Evolutionary conservation across 2,888 invertebrate genomes (phyloP).

Genomic region (Allolobophora icterica): DNA sequence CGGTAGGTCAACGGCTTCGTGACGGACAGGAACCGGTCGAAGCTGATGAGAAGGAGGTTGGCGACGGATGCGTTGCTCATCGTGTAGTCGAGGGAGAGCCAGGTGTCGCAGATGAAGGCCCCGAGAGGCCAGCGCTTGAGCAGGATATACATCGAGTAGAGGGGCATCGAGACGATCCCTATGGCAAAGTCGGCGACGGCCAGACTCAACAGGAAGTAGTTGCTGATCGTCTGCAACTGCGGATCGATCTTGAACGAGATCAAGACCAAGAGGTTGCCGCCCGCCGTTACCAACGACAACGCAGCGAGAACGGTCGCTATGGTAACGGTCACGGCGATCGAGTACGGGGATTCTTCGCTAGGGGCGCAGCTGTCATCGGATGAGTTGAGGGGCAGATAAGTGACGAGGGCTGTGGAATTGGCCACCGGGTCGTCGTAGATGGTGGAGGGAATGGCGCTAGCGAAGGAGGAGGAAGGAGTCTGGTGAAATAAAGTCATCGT

Average conservation of each 20-base stretch:
- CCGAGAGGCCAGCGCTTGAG: slow-evolving; percentile 91
- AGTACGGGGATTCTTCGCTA: background rate
- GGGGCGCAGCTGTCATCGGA: background rate
- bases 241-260: slow-evolving; percentile 98
- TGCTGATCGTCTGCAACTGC: slow-evolving; percentile 96
- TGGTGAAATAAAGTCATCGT: background rate
- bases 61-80: slow-evolving; percentile 98
- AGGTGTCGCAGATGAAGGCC: slow-evolving; percentile 85
- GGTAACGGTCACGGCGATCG: slow-evolving; percentile 13
- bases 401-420: background rate
- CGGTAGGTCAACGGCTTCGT: slow-evolving; percentile 94
- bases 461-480: background rate
- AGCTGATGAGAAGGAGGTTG: slow-evolving; percentile 95
- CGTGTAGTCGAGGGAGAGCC: slow-evolving; percentile 95
- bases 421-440: background rate
- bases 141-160: slow-evolving; percentile 91
- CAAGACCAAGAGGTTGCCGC: slow-evolving; percentile 97
- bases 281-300: slow-evolving; percentile 73
- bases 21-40: slow-evolving; percentile 89
- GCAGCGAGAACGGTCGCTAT: background rate
- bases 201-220: slow-evolving; percentile 84
- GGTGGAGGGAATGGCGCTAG: background rate
- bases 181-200: slow-evolving; percentile 97
- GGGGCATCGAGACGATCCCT: slow-evolving; percentile 94
- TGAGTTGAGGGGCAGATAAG: background rate